These are phyloP conservation scores for Catharus fuscescens DNA, from an alignment of 2,113 vertebrate genomes.

Conservation along the genomic window DNA sequence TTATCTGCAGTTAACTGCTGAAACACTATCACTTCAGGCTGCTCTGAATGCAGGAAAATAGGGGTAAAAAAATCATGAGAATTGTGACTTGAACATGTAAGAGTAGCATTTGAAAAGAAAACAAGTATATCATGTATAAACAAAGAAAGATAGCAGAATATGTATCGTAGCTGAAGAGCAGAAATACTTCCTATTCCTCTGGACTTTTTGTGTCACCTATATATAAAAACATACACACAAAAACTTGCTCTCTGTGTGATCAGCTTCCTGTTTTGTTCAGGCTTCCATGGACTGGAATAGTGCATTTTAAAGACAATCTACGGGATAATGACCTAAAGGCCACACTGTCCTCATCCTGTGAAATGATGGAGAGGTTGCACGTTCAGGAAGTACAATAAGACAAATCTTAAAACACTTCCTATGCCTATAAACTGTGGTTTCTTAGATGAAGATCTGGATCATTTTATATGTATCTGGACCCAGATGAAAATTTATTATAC, in stretches of 20 bases:
- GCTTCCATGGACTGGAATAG: neutral
- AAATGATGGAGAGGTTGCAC: neutral
- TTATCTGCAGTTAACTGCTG: neutral
- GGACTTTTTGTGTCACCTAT: neutral
- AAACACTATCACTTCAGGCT: neutral
- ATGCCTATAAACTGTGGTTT: neutral
- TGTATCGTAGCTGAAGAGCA: neutral
- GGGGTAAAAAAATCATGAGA: neutral
- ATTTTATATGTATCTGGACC: neutral
- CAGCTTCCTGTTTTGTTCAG: neutral
- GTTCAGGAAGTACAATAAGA: neutral
- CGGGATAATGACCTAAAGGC: neutral
- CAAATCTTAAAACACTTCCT: neutral
- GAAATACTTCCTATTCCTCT: neutral
- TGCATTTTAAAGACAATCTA: neutral
- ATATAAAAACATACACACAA: neutral
- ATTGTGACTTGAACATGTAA: neutral
- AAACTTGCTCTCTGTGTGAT: neutral
- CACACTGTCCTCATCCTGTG: neutral
- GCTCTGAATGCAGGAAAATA: neutral
- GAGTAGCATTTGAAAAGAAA: neutral
- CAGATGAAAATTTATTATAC: neutral
- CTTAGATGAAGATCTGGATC: neutral
- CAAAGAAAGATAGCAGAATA: neutral
- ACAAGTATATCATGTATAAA: neutral